Conservation (phyloP, 1,140 invertebrate genomes). For the Drosophila nikananu region DNA sequence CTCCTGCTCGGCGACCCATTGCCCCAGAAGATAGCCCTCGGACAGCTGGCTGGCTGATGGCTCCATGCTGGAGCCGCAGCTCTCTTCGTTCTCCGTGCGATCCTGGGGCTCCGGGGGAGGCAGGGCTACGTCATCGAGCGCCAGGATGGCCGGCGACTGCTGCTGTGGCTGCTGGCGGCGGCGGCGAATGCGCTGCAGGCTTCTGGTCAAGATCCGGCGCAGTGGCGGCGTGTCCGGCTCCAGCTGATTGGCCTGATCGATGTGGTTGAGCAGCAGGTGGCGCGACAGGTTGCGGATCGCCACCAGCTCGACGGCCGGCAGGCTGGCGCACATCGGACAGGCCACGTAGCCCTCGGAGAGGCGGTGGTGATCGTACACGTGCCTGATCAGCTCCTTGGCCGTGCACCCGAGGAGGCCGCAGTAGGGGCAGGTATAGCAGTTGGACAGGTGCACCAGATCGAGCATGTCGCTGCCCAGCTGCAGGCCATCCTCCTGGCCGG, state of each 20-base stretch:
- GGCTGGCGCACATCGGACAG: constrained; percentile 62
- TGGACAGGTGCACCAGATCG: constrained; percentile 57
- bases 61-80: not conserved
- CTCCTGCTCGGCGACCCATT: constrained; percentile 42
- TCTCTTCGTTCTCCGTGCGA: not conserved
- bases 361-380: constrained; percentile 52
- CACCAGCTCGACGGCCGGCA: constrained; percentile 22
- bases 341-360: constrained; percentile 54
- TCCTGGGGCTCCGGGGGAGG: not conserved
- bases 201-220: constrained; percentile 20
- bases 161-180: constrained; percentile 3
- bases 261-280: constrained; percentile 61
- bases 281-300: constrained; percentile 50
- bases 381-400: constrained; percentile 63
- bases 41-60: too few relatives aligned
- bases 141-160: not conserved
- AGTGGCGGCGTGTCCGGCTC: constrained; percentile 61
- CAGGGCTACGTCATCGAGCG: not conserved
- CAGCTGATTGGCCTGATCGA: constrained; percentile 64
- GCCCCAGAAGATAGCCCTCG: constrained; percentile 22
- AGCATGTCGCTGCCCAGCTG: constrained; percentile 27
- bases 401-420: constrained; percentile 42
- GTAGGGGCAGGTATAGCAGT: constrained; percentile 68
- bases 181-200: constrained; percentile 29
- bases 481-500: constrained; percentile 12